phyloP scores from a whole-genome alignment of 1,140 invertebrate genomes.

The Habropoda laboriosa region DNA sequence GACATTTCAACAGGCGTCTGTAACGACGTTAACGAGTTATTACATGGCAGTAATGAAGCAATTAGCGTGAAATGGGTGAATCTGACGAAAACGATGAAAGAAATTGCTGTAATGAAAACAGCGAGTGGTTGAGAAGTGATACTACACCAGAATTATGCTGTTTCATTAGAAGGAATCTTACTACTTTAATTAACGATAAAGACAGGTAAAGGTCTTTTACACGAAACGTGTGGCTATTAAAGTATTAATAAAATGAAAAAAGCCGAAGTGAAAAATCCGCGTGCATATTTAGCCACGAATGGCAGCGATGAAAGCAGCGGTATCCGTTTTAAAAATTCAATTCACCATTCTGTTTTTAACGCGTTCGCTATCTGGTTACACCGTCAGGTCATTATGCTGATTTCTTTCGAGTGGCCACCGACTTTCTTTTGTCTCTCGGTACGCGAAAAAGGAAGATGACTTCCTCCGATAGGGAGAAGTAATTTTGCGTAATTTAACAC shows the following conservation, averaged over 20 bases:
- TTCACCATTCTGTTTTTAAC: not conserved
- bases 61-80: not conserved
- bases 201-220: not conserved
- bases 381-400: not conserved
- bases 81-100: not conserved
- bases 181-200: constrained; percentile 2
- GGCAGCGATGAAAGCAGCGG: no score
- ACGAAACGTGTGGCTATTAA: not conserved
- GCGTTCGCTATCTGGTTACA: not conserved
- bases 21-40: not conserved
- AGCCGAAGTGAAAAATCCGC: not conserved
- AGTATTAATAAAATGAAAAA: not conserved
- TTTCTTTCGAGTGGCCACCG: not conserved
- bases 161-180: not conserved
- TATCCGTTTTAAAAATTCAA: not conserved
- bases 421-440: not conserved
- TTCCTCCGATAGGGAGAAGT: not conserved
- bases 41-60: not conserved
- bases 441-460: constrained; percentile 1
- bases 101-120: not conserved
- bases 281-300: not conserved
- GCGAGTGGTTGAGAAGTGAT: not conserved
- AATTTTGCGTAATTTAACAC: not conserved
- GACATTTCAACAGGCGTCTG: not conserved
- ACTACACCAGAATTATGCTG: not conserved